Evolutionary conservation across 2,113 vertebrate genomes (phyloP).

Genomic region (Anolis sagrei): DNA sequence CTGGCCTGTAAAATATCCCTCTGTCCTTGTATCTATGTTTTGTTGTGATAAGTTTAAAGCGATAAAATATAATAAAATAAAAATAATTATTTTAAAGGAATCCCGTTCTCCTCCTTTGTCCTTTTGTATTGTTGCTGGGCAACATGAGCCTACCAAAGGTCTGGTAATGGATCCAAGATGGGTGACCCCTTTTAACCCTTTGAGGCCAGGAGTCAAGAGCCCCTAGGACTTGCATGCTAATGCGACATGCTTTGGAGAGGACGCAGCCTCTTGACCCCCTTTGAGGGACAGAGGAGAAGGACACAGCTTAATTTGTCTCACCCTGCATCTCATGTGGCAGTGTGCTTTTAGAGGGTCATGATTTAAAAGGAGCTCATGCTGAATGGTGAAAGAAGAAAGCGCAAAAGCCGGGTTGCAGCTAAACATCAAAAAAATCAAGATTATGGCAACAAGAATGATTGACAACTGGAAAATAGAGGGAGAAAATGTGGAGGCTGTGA

Average conservation of each 20-base stretch:
- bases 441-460: too few species aligned
- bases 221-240: neutral
- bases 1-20: neutral
- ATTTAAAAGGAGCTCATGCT: neutral
- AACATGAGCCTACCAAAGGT: neutral
- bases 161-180: constrained; percentile 5
- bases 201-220: constrained; percentile 7
- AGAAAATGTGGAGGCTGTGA: too few species aligned
- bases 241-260: neutral
- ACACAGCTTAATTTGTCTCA: neutral
- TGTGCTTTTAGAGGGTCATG: neutral
- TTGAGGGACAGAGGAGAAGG: neutral
- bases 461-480: too few species aligned
- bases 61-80: neutral
- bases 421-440: too few species aligned
- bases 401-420: too few species aligned
- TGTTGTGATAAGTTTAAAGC: neutral
- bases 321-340: neutral
- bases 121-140: neutral
- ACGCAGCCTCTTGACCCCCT: neutral
- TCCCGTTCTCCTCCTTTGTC: neutral
- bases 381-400: too few species aligned
- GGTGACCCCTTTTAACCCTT: neutral
- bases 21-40: neutral
- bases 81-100: neutral